Evolutionary conservation across 1,140 invertebrate species (phyloP).

Genomic region (Drosophila ananassae): DNA sequence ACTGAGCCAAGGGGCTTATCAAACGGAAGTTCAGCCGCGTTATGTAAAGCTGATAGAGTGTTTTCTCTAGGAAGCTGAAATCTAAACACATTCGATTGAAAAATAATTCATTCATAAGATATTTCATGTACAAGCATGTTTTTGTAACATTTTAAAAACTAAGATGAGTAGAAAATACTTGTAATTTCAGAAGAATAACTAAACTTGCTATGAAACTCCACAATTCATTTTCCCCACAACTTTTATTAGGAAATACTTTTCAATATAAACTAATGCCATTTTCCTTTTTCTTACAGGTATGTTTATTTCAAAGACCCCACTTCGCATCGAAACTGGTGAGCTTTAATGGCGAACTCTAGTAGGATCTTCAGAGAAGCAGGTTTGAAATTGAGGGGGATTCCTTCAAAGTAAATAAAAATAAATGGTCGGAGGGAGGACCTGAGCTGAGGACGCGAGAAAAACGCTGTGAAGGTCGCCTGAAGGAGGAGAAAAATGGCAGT

Average conservation of each 20-base stretch:
- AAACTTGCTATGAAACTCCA: too few relatives aligned
- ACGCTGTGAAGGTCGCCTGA: conserved; percentile 65
- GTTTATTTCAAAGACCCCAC: conserved; percentile 12
- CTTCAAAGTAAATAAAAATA: neutral
- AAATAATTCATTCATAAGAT: conserved; percentile 51
- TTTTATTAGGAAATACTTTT: neutral
- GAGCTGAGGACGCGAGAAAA: neutral
- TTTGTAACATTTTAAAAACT: conserved; percentile 39
- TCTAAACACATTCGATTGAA: conserved; percentile 25
- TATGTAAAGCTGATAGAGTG: conserved; percentile 22
- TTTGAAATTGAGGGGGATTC: conserved; percentile 18
- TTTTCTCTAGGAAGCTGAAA: conserved; percentile 34
- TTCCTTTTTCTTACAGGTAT: conserved; percentile 47
- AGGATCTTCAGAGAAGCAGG: conserved; percentile 22
- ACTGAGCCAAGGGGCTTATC: conserved; percentile 51
- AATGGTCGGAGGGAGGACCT: conserved; percentile 14
- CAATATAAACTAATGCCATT: conserved; percentile 10
- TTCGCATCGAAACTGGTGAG: conserved; percentile 1
- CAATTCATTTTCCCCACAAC: too few relatives aligned
- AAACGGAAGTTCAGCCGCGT: conserved; percentile 38
- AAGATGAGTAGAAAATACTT: too few relatives aligned
- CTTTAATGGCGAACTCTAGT: neutral
- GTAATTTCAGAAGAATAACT: too few relatives aligned
- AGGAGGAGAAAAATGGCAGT: conserved; percentile 29
- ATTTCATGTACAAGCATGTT: too few relatives aligned